Evolutionary conservation across 1,140 invertebrate species (phyloP).

Genomic region (Drosophila pruinosa): DNA sequence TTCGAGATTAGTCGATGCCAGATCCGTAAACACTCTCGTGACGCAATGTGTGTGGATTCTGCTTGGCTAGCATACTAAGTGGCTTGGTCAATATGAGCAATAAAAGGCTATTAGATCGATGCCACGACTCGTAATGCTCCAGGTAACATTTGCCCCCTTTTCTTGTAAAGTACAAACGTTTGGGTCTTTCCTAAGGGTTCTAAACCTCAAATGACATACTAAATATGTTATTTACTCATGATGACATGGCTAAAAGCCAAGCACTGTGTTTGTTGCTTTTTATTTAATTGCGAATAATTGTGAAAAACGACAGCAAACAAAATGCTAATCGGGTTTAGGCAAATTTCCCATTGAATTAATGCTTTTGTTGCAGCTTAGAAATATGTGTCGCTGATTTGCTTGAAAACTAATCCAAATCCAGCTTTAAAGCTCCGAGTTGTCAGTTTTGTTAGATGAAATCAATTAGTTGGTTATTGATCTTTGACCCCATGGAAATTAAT

Average conservation of each 20-base stretch:
- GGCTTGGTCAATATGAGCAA: slow-evolving; percentile 50
- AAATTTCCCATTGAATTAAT: slow-evolving; percentile 33
- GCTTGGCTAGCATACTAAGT: slow-evolving; percentile 59
- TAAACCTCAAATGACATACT: neutral
- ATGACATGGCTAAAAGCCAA: slow-evolving; percentile 62
- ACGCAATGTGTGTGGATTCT: slow-evolving; percentile 33
- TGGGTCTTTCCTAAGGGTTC: slow-evolving; percentile 9
- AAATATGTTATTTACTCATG: slow-evolving; percentile 62
- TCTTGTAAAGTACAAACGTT: slow-evolving; percentile 1
- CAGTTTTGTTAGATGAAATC: slow-evolving; percentile 3
- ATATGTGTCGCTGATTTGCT: slow-evolving; percentile 24
- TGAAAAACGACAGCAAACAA: slow-evolving; percentile 20
- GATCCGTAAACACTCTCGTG: slow-evolving; percentile 29
- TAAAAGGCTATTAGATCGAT: slow-evolving; percentile 35
- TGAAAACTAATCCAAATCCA: slow-evolving; percentile 26
- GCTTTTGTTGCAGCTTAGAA: slow-evolving; percentile 42
- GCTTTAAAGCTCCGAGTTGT: neutral
- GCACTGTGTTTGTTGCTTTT: slow-evolving; percentile 23
- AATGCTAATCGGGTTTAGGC: slow-evolving; percentile 65
- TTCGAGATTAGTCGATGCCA: neutral
- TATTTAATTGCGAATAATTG: slow-evolving; percentile 74
- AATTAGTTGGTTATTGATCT: neutral
- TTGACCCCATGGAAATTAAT: neutral
- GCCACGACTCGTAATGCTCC: neutral
- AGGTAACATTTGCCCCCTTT: slow-evolving; percentile 18